These are phyloP conservation scores for Apoda limacodes DNA, from an alignment of 2,888 invertebrate genomes.

Conservation along the genomic window DNA sequence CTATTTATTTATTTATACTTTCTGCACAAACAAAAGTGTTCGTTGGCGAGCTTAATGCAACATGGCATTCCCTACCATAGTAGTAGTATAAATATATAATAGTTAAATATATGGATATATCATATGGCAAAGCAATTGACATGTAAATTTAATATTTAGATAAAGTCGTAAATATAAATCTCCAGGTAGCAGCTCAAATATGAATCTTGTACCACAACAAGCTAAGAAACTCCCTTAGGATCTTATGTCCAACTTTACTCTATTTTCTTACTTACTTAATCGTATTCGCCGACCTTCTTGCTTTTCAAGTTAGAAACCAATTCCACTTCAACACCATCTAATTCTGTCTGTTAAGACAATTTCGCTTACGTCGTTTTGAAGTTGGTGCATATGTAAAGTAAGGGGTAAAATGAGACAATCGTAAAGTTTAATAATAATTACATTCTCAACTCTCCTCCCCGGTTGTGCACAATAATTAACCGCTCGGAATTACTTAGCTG, in stretches of 20 bases:
- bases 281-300: no score
- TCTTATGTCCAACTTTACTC: no score
- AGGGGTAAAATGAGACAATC: conserved; percentile 70
- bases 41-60: no score
- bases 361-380: conserved; percentile 28
- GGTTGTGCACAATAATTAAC: conserved; percentile 68
- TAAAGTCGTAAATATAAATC: conserved; percentile 38
- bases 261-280: no score
- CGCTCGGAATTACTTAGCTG: conserved; percentile 69
- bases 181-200: conserved; percentile 55
- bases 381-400: conserved; percentile 24
- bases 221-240: conserved; percentile 66
- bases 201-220: conserved; percentile 63
- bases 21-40: no score
- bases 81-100: neutral
- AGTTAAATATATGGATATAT: conserved; percentile 11
- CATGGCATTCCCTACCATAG: no score
- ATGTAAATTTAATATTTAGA: no score
- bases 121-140: no score
- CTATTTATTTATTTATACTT: no score
- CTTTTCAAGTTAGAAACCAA: no score
- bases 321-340: conserved; percentile 20
- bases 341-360: conserved; percentile 21
- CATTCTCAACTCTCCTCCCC: conserved; percentile 68
- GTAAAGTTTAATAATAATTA: conserved; percentile 71